Evolutionary conservation across 1,140 invertebrate species (phyloP), one percentile per base, ranked within the genome.

Genomic region (Pseudomyrmex cubaensis): DNA sequence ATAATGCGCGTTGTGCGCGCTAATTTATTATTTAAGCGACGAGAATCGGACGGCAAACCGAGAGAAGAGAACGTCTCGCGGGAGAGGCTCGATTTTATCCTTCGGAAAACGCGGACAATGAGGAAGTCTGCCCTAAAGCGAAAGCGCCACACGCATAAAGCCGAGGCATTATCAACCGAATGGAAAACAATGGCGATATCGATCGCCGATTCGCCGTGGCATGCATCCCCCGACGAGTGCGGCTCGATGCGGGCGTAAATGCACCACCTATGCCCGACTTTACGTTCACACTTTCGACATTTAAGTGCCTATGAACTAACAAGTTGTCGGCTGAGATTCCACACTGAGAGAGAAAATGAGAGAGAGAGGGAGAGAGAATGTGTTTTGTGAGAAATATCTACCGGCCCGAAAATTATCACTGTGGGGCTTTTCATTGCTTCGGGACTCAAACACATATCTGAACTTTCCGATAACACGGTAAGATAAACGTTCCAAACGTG

Each of bases 161-260:
- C 73, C 46, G 44, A 22, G 61, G 64, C 54, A 88, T 88, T 88
- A 88, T 88, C 86, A 85, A 85, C 73, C 62, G 86, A 88, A 88
- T 88, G 73, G 87, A 88, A 88, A 88, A 88, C 87, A 88, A 88
- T 88, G 83, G 86, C 61, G 83, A 83, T 88, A 88, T 88, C 66
- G 87, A 88, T 88, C 87, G 83, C n/a, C 72, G 78, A 85, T 88
- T 88, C 77, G 83, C 76, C 57, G 22, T n/a, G 72, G 82, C 63
- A 75, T 88, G 44, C 64, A 35, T 63, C 73, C 59, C 5, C 35
- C 35, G 35, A 35, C 82, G 56, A 74, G 25, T 67, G 2, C 56
- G 74, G 50, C 20, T 59, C 69, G 3, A 46, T 59, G 48, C 50
- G 15, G 54, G 9, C 17, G 17, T 48, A 59, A 61, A 61, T 56